A percentile compares a stretch with the other conserved stretches of the same genome.
These are phyloP conservation scores for Xylota sylvarum DNA, from an alignment of 2,888 invertebrate genomes.

Conservation along the genomic window DNA sequence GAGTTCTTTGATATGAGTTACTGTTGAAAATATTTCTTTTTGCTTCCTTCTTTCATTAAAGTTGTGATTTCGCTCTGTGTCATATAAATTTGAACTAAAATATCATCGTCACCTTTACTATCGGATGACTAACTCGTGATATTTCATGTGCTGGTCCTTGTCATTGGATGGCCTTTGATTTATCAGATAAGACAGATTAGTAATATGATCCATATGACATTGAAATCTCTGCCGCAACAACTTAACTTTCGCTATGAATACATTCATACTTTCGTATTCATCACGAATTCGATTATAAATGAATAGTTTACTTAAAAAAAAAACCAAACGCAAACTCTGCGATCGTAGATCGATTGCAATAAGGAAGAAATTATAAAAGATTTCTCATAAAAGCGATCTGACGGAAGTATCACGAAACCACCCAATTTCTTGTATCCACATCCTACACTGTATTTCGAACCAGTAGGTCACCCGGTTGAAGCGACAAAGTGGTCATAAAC, in stretches of 20 bases:
- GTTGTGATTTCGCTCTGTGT: too few species aligned
- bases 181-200: not conserved
- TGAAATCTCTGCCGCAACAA: not conserved
- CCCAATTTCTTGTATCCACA: not conserved
- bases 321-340: too few species aligned
- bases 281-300: too few species aligned
- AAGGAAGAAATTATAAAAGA: too few species aligned
- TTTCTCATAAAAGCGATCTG: too few species aligned
- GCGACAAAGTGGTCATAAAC: not conserved
- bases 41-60: too few species aligned
- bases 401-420: not conserved
- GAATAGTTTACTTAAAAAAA: too few species aligned
- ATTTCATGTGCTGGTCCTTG: not conserved
- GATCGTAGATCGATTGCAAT: too few species aligned
- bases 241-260: not conserved
- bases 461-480: not conserved
- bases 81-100: not conserved
- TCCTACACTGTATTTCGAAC: not conserved
- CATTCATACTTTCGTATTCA: too few species aligned
- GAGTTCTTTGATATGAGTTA: too few species aligned
- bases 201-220: not conserved
- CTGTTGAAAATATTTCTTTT: too few species aligned
- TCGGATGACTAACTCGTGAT: not conserved
- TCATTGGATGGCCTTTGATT: not conserved
- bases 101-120: not conserved